Base-by-base conservation (phyloP, 1,140 invertebrate genomes). In the Homalodisca vitripennis region DNA sequence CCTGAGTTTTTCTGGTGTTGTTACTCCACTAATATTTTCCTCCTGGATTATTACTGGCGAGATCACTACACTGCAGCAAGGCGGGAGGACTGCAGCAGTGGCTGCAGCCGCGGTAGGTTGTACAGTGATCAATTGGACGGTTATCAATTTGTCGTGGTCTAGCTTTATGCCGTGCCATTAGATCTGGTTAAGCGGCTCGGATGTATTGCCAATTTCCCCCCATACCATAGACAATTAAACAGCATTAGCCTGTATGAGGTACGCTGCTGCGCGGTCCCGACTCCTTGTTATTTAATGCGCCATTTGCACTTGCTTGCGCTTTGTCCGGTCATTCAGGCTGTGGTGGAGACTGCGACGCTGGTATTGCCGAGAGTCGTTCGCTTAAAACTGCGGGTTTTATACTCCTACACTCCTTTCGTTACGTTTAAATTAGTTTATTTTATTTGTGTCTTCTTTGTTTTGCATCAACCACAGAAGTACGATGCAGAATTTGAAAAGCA, bases 141-240 rank as follows among this genome's bases (percentile, higher is more conserved):
- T 60, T 60, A 60, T 60, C 55, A 60, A 60, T 60, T 60, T 60
- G 55, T 29, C 55, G 24, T 22, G 55, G 55, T 60, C 55, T 60
- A 60, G 55, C 55, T 60, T 60, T 60, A 60, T 60, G 55, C 55
- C 55, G 55, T 41, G 6, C 55, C 55, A 60, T 60, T 60, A 60
- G 55, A 60, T 60, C 55, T 60, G 55, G 55, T 24, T 60, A 60
- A 30, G 55, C 55, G 55, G 27, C 26, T 27, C 55, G 22, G 55
- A 60, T 27, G 26, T 60, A 60, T 60, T 60, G 55, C 55, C 55
- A 60, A 60, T 60, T 60, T 60, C 55, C 24, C 55, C 26, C 55
- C 55, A 60, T 60, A 60, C 55, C 55, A 60, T 60, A 60, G 55
- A 60, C 55, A 60, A 60, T 60, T 60, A 60, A 60, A 60, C 27